Base-by-base conservation (phyloP, 1,140 invertebrate species). In the Callitettix versicolor region DNA sequence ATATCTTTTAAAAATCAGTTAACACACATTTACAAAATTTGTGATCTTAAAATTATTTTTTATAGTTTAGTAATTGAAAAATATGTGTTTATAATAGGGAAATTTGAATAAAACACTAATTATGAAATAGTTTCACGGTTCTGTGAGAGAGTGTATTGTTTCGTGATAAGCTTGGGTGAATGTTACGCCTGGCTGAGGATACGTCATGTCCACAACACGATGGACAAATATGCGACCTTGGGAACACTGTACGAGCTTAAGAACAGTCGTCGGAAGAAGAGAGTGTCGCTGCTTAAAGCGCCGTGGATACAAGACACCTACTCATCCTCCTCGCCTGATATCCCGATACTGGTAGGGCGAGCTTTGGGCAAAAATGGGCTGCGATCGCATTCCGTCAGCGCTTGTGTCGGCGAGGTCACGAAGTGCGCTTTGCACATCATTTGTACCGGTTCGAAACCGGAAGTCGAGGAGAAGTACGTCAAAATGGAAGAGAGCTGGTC, bases 201-300 rank as follows among this genome's bases (percentile, higher is more conserved):
- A 22, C 18, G 52, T 33, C 21, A 54, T 55, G 26, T 30, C 26
- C 15, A 21, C 21, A n/a, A n/a, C n/a, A 30, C 34, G 22, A 54
- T 42, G 43, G 56, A 57, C 43, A 60, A 58, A 21, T 59, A 60
- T 50, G 58, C 60, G 33, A 60, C 63, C 18, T 49, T 63, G n/a
- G 53, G 60, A 17, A 56, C 62, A 4, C 41, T 64, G 2, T 62
- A 63, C 56, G 62, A 61, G 42, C 53, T 63, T 42, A 58, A 61
- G 48, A 56, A 49, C 3, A 38, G 24, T 11, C 30, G 49, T 12
- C 36, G 44, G 46, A 47, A 44, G 20, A 49, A 34, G 17, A 46
- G 33, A 49, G 49, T 46, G 20, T 33, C 22, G 43, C 48, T 53
- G 44, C 15, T 30, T 33, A 20, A 6, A 17, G 20, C 12, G 33